These are phyloP conservation scores for Helicorthomorpha holstii DNA, from an alignment of 1,140 invertebrate species.

Conservation along the genomic window DNA sequence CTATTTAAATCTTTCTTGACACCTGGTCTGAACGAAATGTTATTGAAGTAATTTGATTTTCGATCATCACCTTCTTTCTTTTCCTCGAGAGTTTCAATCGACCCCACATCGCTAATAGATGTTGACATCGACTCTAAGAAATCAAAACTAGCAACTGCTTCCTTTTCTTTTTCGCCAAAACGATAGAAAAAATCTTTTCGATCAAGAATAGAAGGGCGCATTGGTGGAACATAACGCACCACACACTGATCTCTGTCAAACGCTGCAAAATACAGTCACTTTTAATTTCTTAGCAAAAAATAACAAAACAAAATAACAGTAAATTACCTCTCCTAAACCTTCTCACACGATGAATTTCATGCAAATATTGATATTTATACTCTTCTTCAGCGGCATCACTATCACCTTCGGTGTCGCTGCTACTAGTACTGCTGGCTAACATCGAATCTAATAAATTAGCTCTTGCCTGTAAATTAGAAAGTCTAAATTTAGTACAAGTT, in stretches of 20 bases:
- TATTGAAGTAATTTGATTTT: constrained; percentile 9
- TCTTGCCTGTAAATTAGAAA: constrained; percentile 34
- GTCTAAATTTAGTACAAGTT: no score
- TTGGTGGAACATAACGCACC: constrained; percentile 29
- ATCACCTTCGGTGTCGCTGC: constrained; percentile 7
- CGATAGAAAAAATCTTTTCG: constrained; percentile 53
- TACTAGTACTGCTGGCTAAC: constrained; percentile 31
- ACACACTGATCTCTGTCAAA: constrained; percentile 33
- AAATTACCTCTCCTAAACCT: constrained; percentile 50
- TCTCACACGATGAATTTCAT: constrained; percentile 46
- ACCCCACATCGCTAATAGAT: constrained; percentile 11
- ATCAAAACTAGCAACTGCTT: constrained; percentile 57
- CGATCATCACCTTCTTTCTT: not conserved
- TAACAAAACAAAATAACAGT: no score
- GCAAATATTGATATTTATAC: constrained; percentile 46
- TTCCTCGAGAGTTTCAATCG: constrained; percentile 18
- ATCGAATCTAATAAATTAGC: constrained; percentile 55
- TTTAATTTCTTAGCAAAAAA: not conserved
- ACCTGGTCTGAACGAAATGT: not conserved
- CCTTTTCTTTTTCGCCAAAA: constrained; percentile 54
- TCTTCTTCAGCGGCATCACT: constrained; percentile 38
- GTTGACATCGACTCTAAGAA: constrained; percentile 50
- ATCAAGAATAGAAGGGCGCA: constrained; percentile 48
- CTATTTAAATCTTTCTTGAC: not conserved
- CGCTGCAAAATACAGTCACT: constrained; percentile 23